Percentiles rank a stretch among this genome's conserved stretches.
Conservation (phyloP, 2,797 vertebrate genomes). For the Ambastaia sidthimunki region DNA sequence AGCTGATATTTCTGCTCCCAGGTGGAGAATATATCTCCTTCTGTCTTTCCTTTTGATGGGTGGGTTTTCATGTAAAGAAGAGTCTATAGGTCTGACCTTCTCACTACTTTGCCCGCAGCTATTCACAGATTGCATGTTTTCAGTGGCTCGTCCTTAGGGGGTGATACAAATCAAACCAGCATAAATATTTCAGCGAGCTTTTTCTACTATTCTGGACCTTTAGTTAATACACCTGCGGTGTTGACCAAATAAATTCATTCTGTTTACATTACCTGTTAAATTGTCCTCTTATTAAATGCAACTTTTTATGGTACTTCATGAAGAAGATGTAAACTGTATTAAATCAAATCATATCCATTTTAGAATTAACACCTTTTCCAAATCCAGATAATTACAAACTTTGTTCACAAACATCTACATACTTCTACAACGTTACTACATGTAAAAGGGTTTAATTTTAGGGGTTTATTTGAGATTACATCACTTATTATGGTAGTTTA, state of each 20-base stretch:
- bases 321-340: neutral
- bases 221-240: constrained; percentile 66
- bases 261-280: constrained; percentile 69
- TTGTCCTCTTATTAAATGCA: constrained; percentile 69
- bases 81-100: constrained; percentile 86
- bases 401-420: too few species aligned
- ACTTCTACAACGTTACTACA: too few species aligned
- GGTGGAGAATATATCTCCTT: constrained; percentile 76
- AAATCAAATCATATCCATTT: neutral
- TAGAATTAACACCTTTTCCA: neutral
- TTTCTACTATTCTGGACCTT: constrained; percentile 71
- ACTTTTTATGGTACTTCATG: neutral
- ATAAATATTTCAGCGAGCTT: constrained; percentile 89
- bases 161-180: constrained; percentile 82
- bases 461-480: neutral
- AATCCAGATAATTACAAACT: too few species aligned
- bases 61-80: constrained; percentile 88
- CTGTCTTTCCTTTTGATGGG: constrained; percentile 77
- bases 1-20: constrained; percentile 74
- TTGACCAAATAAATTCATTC: constrained; percentile 63
- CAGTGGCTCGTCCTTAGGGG: constrained; percentile 79
- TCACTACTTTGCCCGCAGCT: constrained; percentile 82
- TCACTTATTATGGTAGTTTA: neutral
- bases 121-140: constrained; percentile 83
- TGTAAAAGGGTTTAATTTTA: too few species aligned